Percentiles rank a stretch among this genome's conserved stretches.
These are phyloP conservation scores for Agelastica alni DNA, from an alignment of 2,888 invertebrate genomes.

Conservation along the genomic window DNA sequence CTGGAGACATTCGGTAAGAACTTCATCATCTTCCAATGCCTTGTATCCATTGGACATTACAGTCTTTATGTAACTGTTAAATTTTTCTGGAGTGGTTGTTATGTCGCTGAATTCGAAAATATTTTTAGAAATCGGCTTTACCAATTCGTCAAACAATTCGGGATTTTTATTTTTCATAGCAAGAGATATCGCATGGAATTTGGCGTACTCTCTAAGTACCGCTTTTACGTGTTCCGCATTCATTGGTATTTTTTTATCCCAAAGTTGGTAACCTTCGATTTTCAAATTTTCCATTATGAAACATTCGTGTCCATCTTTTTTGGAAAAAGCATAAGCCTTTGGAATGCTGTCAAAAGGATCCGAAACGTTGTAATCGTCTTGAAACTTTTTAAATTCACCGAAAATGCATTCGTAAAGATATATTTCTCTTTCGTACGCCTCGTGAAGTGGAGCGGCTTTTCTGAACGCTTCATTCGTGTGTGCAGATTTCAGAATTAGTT, in stretches of 20 bases:
- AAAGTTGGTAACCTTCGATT: slow-evolving; percentile 37
- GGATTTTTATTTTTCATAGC: slow-evolving; percentile 43
- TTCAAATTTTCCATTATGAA: slow-evolving; percentile 45
- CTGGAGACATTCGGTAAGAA: slow-evolving; percentile 1
- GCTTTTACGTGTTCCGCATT: slow-evolving; percentile 42
- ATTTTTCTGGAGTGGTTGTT: neutral
- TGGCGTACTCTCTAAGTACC: slow-evolving; percentile 45
- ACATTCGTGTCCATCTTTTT: slow-evolving; percentile 25
- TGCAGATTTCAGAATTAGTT: slow-evolving; percentile 45
- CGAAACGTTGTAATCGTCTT: slow-evolving; percentile 28
- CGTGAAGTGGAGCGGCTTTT: slow-evolving; percentile 32
- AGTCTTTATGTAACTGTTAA: neutral
- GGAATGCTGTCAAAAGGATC: slow-evolving; percentile 13
- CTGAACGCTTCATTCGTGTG: slow-evolving; percentile 35
- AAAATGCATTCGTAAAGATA: slow-evolving; percentile 42
- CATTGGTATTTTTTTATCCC: slow-evolving; percentile 41
- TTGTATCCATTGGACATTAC: slow-evolving; percentile 15
- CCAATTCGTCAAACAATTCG: slow-evolving; percentile 34
- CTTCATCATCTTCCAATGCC: slow-evolving; percentile 9
- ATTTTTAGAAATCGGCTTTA: slow-evolving; percentile 6
- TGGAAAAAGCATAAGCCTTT: slow-evolving; percentile 22
- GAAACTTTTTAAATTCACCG: slow-evolving; percentile 39
- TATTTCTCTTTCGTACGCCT: slow-evolving; percentile 42
- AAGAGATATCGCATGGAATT: slow-evolving; percentile 47
- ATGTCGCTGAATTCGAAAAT: slow-evolving; percentile 9